Percentiles rank a stretch among this genome's conserved stretches.
Evolutionary conservation across 2,797 vertebrate species (phyloP).

Genomic region (Catharus ustulatus): DNA sequence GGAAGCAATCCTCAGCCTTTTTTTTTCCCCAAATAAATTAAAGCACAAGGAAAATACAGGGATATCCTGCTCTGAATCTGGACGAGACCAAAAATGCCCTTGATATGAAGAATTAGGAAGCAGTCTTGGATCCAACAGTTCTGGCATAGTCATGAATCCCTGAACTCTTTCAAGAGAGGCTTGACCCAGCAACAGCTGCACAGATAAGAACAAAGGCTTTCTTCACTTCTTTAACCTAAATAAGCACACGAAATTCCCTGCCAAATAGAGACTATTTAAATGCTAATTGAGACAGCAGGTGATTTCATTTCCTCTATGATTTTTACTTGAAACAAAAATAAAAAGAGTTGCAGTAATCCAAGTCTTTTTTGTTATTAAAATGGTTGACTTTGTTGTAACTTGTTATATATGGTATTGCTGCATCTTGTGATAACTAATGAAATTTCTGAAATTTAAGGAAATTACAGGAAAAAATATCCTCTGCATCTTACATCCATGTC

Average conservation of each 20-base stretch:
- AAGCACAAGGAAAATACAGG: neutral
- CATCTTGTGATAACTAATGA: neutral
- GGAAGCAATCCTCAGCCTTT: neutral
- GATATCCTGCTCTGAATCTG: neutral
- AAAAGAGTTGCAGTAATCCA: neutral
- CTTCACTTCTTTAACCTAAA: neutral
- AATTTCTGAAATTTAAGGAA: neutral
- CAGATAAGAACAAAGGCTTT: neutral
- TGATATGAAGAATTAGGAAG: neutral
- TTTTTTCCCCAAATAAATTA: neutral
- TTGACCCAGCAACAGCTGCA: neutral
- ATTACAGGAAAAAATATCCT: neutral
- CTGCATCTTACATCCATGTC: neutral
- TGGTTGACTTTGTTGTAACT: neutral
- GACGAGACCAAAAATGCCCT: neutral
- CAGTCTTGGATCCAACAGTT: neutral
- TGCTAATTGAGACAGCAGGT: slow-evolving; percentile 20
- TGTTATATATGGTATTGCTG: neutral
- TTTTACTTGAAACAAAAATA: neutral
- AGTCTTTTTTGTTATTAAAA: neutral
- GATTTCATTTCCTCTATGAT: slow-evolving; percentile 8
- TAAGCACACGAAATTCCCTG: neutral
- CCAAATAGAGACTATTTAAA: slow-evolving; percentile 13
- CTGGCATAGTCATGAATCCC: neutral
- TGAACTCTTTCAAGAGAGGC: neutral